Percentiles rank a stretch among this genome's conserved stretches.
These are phyloP conservation scores for Catharus ustulatus DNA, from an alignment of 2,797 vertebrate genomes.

Conservation along the genomic window DNA sequence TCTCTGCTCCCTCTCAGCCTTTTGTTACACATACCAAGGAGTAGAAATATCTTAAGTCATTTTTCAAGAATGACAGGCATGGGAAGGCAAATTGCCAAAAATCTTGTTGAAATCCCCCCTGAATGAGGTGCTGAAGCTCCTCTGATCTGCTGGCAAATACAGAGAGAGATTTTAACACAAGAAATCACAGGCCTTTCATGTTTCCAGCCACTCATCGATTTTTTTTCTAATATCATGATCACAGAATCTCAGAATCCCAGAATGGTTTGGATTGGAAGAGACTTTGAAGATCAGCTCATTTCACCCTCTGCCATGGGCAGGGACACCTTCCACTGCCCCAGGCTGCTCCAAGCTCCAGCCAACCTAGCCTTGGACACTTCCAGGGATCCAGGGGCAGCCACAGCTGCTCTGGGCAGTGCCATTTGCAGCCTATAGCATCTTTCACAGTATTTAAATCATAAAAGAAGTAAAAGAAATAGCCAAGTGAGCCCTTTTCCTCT, in stretches of 20 bases:
- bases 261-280: not conserved
- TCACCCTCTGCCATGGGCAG: not conserved
- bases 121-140: not conserved
- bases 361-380: not conserved
- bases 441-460: not conserved
- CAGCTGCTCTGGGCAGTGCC: not conserved
- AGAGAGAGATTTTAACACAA: not conserved
- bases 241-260: not conserved
- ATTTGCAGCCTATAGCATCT: not conserved
- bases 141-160: not conserved
- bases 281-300: rapidly evolving
- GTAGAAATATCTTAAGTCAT: not conserved
- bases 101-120: not conserved
- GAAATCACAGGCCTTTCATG: not conserved
- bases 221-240: not conserved
- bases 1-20: not conserved
- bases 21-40: not conserved
- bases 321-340: not conserved
- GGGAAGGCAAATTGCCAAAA: not conserved
- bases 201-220: not conserved
- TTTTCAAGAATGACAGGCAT: not conserved
- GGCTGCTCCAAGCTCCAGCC: not conserved
- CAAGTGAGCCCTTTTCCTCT: not conserved
- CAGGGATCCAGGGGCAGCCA: not conserved
- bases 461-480: not conserved